These are phyloP conservation scores for Acanthornis magna DNA, from an alignment of 2,797 vertebrate species.

Conservation along the genomic window DNA sequence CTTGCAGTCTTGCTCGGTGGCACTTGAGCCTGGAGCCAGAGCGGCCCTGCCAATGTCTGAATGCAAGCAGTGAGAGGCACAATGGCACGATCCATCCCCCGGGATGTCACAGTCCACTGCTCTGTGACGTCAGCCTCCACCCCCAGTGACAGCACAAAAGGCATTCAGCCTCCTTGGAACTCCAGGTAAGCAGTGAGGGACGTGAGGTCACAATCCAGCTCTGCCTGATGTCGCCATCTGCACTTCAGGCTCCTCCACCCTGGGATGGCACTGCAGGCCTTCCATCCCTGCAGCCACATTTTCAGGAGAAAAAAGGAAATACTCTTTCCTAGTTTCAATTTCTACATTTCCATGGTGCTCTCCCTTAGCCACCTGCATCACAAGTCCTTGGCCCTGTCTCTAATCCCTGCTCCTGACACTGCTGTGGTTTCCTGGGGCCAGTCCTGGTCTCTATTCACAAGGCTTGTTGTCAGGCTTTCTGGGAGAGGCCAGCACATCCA, in stretches of 20 bases:
- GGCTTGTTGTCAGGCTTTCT: too few relatives aligned
- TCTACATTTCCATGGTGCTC: background rate
- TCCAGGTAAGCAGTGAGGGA: background rate
- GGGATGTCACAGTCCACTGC: too few relatives aligned
- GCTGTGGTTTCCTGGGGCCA: background rate
- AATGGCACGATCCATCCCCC: too few relatives aligned
- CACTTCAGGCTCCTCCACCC: background rate
- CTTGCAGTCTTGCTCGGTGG: too few relatives aligned
- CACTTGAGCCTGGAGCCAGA: too few relatives aligned
- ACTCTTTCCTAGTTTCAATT: background rate
- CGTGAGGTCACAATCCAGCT: accelerated
- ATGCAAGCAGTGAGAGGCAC: too few relatives aligned
- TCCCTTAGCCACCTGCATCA: too few relatives aligned
- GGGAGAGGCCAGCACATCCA: background rate
- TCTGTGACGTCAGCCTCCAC: background rate
- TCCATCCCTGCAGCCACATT: background rate
- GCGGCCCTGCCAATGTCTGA: too few relatives aligned
- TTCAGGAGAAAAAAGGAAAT: background rate
- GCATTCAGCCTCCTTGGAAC: background rate
- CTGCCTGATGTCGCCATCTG: too few relatives aligned
- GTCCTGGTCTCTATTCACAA: background rate
- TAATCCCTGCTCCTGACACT: background rate
- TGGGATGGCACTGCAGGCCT: background rate
- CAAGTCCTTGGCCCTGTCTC: background rate
- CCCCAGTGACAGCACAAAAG: background rate